Base-by-base conservation (phyloP, 2,113 vertebrate genomes). In the Illadopsis cleaveri region DNA sequence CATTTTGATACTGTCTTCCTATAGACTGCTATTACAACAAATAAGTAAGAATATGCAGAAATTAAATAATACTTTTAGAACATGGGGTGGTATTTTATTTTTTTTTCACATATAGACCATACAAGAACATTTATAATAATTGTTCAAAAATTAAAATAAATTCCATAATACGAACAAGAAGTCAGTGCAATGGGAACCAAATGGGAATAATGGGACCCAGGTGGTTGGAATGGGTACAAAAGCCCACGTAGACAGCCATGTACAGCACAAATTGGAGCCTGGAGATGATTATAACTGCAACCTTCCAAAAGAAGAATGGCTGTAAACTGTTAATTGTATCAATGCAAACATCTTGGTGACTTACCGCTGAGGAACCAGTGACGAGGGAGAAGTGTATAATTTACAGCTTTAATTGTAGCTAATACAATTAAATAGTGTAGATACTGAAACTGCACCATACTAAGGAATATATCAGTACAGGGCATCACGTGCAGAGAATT, bases 121-220 rank as follows among this genome's bases (percentile, higher is more conserved):
- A 91, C 15, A 90, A 65, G 47, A 89, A 5, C 15, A 4, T 94
- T 90, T 57, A 86, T 60, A 69, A 82, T 86, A 88, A 64, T 90
- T 45, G 37, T 54, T 90, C 65, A 92, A 89, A 94, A 83, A 71
- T 92, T 83, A 70, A 96, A 96, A 93, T 91, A 68, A 95, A 75
- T 90, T 86, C 56, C 84, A 44, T 78, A 95, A 86, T 78, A 77
- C 47, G 81, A 85, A 71, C 90, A 94, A 92, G 93, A 96, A 97
- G 82, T 78, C 53, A n/a, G 53, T 93, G 72, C 82, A 90, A 75
- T 97, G 65, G 51, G 68, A 97, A 94, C 90, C 96, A 95, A 92
- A 97, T 93, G 92, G 79, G n/a, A 92, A n/a, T 95, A 97, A 97
- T 95, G 30, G 79, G 88, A 94, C 79, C 71, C 95, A 96, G 90